A percentile compares a stretch with the other conserved stretches of the same genome.
Conservation (phyloP, 2,888 invertebrate genomes). For the Cetonia aurata region DNA sequence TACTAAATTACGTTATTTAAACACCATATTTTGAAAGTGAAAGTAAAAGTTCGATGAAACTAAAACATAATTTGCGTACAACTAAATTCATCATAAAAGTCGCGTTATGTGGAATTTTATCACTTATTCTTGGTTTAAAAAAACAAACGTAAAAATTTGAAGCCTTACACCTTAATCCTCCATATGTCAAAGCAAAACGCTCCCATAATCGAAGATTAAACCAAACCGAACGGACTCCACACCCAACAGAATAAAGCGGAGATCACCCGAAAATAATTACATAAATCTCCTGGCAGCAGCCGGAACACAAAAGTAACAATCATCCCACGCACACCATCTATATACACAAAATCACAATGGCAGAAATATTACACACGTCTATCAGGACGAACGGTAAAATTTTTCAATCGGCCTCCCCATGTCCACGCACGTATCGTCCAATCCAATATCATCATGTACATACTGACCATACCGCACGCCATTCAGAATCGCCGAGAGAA, state of each 20-base stretch:
- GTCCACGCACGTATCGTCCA: slow-evolving; percentile 40
- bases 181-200: slow-evolving; percentile 25
- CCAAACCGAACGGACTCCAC: neutral
- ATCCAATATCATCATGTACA: neutral
- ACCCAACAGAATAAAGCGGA: slow-evolving; percentile 4
- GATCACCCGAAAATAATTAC: slow-evolving; percentile 44
- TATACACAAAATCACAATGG: slow-evolving; percentile 46
- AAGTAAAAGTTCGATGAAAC: too few species aligned
- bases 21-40: too few species aligned
- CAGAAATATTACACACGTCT: slow-evolving; percentile 50
- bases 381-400: slow-evolving; percentile 33
- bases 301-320: slow-evolving; percentile 48
- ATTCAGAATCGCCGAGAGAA: slow-evolving; percentile 1
- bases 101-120: too few species aligned
- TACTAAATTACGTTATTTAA: too few species aligned
- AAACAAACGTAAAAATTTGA: neutral
- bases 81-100: too few species aligned
- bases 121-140: too few species aligned
- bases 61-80: too few species aligned
- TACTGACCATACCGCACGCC: too few species aligned
- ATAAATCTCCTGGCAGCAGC: slow-evolving; percentile 48
- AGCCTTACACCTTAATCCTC: neutral
- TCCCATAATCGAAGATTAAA: slow-evolving; percentile 37
- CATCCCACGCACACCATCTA: slow-evolving; percentile 53
- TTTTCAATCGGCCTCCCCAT: slow-evolving; percentile 15